Base-by-base conservation (phyloP, 2,113 vertebrate genomes). In the Brachypodius melanocephalos region DNA sequence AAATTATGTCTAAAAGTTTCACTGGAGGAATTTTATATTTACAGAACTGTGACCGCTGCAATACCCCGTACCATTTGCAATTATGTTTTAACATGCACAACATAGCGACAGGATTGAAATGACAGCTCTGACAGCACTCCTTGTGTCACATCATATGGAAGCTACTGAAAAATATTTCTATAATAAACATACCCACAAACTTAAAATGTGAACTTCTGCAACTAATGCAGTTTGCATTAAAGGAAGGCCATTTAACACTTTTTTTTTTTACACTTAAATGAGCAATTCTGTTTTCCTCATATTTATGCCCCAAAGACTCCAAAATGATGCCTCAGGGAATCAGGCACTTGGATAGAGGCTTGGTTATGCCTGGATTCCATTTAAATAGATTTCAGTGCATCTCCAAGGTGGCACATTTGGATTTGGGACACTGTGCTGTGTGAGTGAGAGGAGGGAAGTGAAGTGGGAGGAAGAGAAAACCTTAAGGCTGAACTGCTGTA, bases 101-200 rank as follows among this genome's bases (percentile, higher is more conserved):
- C 93, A 74, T 10, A 93, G 93, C 22, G 57, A 83, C 93, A 90
- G 85, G 76, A 68, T 29, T 84, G 88, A 91, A 94, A 59, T 93
- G 94, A 96, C 94, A 96, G 95, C 90, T 97, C 95, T 97, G 93
- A 94, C 93, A 96, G 95, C 92, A 4, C 93, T 97, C 92, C 95
- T 96, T 97, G 94, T 96, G 94, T 96, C 94, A 93, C 93, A 93
- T 96, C 95, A 96, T 91, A 96, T 96, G 96, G 95, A 93, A 96
- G 88, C 90, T 61, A 93, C 85, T 75, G 79, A 95, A 93, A 96
- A 96, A 94, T 92, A 95, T 93, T 95, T 96, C 95, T 95, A 59
- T 95, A 97, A 96, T 94, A 96, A 97, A 93, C 92, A 94, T 63
- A 95, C 20, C 83, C 92, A 95, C 65, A 95, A 96, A 94, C 88